These are phyloP conservation scores for Cheilosia vernalis DNA, from an alignment of 2,888 invertebrate genomes.

Conservation along the genomic window DNA sequence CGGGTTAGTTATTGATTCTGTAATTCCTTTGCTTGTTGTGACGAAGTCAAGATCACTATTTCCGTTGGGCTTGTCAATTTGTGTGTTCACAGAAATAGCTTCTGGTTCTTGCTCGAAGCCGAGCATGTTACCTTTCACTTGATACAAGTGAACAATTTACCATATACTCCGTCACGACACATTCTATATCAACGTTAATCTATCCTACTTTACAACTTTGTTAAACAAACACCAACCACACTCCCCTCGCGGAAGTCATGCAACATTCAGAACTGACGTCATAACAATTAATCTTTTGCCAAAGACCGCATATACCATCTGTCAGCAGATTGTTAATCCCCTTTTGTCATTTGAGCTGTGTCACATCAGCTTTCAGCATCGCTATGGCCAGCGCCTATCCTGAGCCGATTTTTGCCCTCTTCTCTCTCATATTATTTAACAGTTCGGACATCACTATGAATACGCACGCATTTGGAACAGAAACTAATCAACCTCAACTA, in stretches of 20 bases:
- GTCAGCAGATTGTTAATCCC: constrained; percentile 23
- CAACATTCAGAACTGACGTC: not conserved
- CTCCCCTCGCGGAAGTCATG: not conserved
- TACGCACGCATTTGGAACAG: constrained; percentile 8
- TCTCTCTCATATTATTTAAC: constrained; percentile 7
- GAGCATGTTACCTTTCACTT: no score
- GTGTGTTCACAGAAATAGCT: no score
- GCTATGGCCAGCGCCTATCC: constrained; percentile 25
- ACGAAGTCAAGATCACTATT: no score
- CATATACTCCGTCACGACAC: no score
- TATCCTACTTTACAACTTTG: no score
- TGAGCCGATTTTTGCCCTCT: not conserved
- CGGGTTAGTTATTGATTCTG: no score
- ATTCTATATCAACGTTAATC: no score
- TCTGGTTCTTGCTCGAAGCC: no score
- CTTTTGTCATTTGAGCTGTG: constrained; percentile 5
- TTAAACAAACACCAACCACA: not conserved
- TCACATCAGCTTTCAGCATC: constrained; percentile 25
- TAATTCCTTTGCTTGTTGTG: no score
- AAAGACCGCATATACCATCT: constrained; percentile 5
- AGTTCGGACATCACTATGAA: constrained; percentile 11
- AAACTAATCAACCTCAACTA: constrained; percentile 30
- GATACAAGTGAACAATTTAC: no score
- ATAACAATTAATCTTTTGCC: constrained; percentile 21
- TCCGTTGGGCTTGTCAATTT: no score